Percentiles rank a stretch among this genome's conserved stretches.
Conservation (phyloP, 1,140 invertebrate species). For the Gonioctena quinquepunctata region DNA sequence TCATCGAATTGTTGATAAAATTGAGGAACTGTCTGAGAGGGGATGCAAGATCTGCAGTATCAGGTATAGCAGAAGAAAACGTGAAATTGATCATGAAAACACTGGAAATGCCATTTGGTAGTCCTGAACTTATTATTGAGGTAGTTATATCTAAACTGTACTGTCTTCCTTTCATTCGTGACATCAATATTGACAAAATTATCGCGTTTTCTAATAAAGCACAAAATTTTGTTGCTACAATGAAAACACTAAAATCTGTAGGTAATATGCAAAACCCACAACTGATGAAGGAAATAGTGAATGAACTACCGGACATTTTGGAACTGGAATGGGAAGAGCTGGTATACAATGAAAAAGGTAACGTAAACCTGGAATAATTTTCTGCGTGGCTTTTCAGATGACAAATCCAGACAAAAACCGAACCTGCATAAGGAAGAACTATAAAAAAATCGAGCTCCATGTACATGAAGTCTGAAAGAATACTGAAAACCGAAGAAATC, state of each 20-base stretch:
- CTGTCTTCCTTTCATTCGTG: too few relatives aligned
- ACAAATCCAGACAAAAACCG: not conserved
- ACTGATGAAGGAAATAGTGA: not conserved
- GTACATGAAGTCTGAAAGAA: not conserved
- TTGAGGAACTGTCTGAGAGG: not conserved
- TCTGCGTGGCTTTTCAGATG: not conserved
- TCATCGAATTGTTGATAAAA: not conserved
- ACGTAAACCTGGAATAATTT: not conserved
- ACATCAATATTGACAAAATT: not conserved
- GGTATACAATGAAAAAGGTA: not conserved
- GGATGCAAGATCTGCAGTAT: too few relatives aligned
- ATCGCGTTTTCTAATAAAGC: not conserved
- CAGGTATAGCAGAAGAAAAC: too few relatives aligned
- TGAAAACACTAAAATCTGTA: not conserved
- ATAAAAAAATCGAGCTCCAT: not conserved
- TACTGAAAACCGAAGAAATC: not conserved
- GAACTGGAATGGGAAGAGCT: not conserved
- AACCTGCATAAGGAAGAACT: not conserved
- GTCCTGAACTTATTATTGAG: too few relatives aligned
- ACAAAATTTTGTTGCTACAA: not conserved
- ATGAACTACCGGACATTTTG: not conserved
- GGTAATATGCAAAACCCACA: not conserved
- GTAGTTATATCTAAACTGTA: too few relatives aligned
- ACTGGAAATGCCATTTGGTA: too few relatives aligned
- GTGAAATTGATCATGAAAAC: too few relatives aligned